Evolutionary conservation across 2,888 invertebrate species (phyloP), one percentile per base, ranked within the genome.

Genomic region (Phragmatobia fuliginosa): DNA sequence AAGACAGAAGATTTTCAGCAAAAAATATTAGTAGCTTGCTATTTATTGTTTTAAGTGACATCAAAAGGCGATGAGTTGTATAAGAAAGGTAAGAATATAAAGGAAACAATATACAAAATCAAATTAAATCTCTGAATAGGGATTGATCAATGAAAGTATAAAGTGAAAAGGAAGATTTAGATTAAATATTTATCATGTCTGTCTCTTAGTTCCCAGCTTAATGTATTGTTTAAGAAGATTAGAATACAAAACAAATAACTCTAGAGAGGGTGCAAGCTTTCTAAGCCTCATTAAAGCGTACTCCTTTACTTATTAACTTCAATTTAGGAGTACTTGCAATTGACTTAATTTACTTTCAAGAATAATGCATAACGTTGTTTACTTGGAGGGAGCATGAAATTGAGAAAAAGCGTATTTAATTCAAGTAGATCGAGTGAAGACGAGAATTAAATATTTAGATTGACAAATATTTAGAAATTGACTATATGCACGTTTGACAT

Each of bases 121-220:
- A 70, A 79, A 75, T 79, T 66, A 60, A 66, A 33, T 63, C 45
- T n/a, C 56, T 65, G 62, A 68, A 77, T 62, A 72, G 31, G 66
- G 65, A 49, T 68, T 56, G 61, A 66, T 73, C 67, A 73, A 70
- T 67, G 65, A 56, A 56, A 56, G 28, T 16, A 56, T 28, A 28
- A 28, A 56, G 28, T 28, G 56, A 56, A 56, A 56, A 52, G 11
- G 28, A 70, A 68, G 59, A 59, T 28, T 59, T 18, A 32, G 70
- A 78, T 59, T 71, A 64, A 72, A 80, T 66, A 58, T 67, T n/a
- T 59, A 56, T 45, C 31, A 66, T 69, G 67, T 79, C 69, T 59
- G 59, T 33, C 11, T 25, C 28, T 28, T 28, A 56, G 28, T 56
- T 28, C 28, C 28, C 16, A 28, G 25, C 25, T 11, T 52, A 56